Evolutionary conservation across 2,888 invertebrate genomes (phyloP).

Genomic region (Drosophila austrosaltans): DNA sequence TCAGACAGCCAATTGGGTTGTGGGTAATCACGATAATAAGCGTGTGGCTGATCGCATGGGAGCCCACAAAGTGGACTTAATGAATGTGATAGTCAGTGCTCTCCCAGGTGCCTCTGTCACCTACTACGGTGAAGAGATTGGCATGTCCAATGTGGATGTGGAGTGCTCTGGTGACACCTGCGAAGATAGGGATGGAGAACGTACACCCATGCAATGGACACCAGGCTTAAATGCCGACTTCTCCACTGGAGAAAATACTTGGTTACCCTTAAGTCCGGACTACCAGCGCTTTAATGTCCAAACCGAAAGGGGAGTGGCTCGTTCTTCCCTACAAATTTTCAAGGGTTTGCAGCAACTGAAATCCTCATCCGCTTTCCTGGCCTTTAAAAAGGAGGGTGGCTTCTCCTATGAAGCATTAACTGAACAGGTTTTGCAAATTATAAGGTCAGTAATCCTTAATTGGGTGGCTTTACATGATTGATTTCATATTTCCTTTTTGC

Average conservation of each 20-base stretch:
- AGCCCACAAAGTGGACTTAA: conserved; percentile 86
- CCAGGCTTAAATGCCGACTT: conserved; percentile 85
- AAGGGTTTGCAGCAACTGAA: conserved; percentile 85
- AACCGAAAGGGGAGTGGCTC: conserved; percentile 84
- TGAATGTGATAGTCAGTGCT: conserved; percentile 88
- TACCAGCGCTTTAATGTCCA: conserved; percentile 86
- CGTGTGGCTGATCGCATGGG: conserved; percentile 87
- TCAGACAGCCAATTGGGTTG: conserved; percentile 87
- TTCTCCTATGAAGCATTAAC: conserved; percentile 76
- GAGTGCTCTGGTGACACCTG: conserved; percentile 78
- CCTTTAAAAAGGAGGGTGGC: conserved; percentile 68
- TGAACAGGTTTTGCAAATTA: conserved; percentile 78
- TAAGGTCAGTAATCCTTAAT: conserved; percentile 53
- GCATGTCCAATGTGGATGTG: conserved; percentile 85
- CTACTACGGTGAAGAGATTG: conserved; percentile 92
- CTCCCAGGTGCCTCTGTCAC: conserved; percentile 91
- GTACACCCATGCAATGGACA: conserved; percentile 87
- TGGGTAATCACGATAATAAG: conserved; percentile 88
- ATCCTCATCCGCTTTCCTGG: conserved; percentile 81
- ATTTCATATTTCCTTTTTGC: background rate
- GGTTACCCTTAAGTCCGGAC: conserved; percentile 88
- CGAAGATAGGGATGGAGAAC: conserved; percentile 84
- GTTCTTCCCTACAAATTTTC: conserved; percentile 86
- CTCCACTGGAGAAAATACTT: conserved; percentile 85
- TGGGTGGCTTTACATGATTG: too few relatives aligned